Base-by-base conservation (phyloP, 2,113 vertebrate species). In the Charadrius vociferus region DNA sequence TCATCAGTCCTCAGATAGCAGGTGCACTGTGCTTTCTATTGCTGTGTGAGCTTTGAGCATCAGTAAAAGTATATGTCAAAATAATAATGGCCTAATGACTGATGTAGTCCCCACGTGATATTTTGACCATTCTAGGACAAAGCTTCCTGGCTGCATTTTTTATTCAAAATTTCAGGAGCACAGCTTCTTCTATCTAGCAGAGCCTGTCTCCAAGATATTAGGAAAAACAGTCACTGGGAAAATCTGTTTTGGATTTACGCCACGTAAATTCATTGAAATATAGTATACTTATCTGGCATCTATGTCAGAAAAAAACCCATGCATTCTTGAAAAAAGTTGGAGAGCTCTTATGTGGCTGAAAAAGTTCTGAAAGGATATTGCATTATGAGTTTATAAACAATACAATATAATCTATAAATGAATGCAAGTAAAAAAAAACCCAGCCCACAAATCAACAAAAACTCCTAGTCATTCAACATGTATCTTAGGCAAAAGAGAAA, bases 21-120 rank as follows among this genome's bases (percentile, higher is more conserved):
- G 24, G 5, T 78, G 73, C 0, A 0, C 27, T 50, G 6, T 55
- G 39, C 32, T 77, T 84, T 14, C 30, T 71, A 58, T 45, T 32
- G 4, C 9, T 85, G 4, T 22, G 17, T 37, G 39, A 85, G 45
- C 4, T 88, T 59, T 56, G 29, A 10, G 29, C 21, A 68, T 50
- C 53, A 73, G 24, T 47, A 73, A 68, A 87, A 37, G 1, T 14
- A 70, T 32, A 32, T 8, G 52, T 39, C 39, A 70, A 68, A 61
- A 74, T 47, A 81, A n/a, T 63, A 90, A 56, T 10, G 19, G 21
- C 20, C 17, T 88, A 47, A 65, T 37, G 29, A 52, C 8, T 37
- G 12, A 36, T 61, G 11, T 10, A 74, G 11, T 43, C 15, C 21
- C 15, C 20, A 23, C 52, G 26, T 19, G 10, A 61, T 47, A 1